Conservation (phyloP, 2,797 vertebrate genomes). For the Aselliscus stoliczkanus region DNA sequence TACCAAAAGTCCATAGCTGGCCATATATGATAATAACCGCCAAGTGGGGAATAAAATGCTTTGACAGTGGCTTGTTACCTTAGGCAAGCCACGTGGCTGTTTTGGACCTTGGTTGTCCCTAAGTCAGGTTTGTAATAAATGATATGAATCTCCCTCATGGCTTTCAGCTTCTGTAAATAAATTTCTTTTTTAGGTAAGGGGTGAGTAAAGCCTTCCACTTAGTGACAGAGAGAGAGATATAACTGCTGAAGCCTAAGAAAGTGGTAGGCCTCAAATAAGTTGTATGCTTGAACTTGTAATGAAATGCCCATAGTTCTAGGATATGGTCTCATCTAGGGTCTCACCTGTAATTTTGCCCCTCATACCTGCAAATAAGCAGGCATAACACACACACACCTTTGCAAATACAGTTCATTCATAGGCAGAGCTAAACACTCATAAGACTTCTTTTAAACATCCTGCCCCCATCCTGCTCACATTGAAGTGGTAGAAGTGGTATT, state of each 20-base stretch:
- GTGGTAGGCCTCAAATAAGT: background rate
- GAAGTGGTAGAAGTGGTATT: background rate
- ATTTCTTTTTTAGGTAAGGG: background rate
- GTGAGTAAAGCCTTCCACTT: background rate
- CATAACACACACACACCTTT: background rate
- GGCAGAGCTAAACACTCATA: background rate
- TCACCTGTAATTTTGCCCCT: background rate
- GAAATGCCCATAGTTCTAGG: fast-evolving
- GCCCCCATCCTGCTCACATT: background rate
- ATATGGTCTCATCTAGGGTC: background rate
- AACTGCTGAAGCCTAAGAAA: background rate
- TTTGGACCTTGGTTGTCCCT: background rate
- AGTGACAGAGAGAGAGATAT: background rate
- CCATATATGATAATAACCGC: background rate
- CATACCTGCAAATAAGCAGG: background rate
- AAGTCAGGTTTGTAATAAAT: background rate
- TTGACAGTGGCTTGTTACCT: background rate
- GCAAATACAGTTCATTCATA: background rate
- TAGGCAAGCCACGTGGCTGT: background rate
- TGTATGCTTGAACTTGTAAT: background rate
- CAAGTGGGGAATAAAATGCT: background rate
- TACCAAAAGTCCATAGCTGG: background rate
- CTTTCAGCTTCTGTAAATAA: slow-evolving; percentile 12
- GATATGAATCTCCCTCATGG: background rate
- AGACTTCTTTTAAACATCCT: background rate